Percentiles rank a stretch among this genome's conserved stretches.
Evolutionary conservation across 2,888 invertebrate genomes (phyloP).

Genomic region (Ophion slaviceki): DNA sequence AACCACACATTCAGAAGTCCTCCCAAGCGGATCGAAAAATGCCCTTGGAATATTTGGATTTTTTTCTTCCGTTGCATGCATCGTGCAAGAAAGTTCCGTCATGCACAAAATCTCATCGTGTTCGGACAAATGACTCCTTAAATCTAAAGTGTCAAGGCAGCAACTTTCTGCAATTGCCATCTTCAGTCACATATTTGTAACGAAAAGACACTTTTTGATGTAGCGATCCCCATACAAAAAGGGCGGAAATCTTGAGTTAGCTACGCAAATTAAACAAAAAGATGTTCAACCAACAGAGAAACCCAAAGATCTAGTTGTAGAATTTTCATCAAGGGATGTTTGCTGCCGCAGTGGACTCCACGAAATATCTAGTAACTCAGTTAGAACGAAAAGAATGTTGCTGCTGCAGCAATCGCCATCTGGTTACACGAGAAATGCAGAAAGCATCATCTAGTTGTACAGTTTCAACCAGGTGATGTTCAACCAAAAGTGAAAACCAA

Average conservation of each 20-base stretch:
- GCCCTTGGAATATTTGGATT: constrained; percentile 1
- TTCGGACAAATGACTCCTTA: no score
- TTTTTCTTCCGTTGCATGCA: not conserved
- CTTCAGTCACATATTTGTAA: not conserved
- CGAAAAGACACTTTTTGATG: no score
- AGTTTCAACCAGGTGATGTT: no score
- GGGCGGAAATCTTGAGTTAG: not conserved
- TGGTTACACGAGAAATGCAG: no score
- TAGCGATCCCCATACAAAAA: not conserved
- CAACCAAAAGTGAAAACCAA: no score
- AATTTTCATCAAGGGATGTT: no score
- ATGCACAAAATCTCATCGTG: not conserved
- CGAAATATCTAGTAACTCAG: no score
- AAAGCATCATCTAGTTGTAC: no score
- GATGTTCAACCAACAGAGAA: not conserved
- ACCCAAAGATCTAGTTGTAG: not conserved
- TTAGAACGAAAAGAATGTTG: no score
- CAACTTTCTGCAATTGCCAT: not conserved
- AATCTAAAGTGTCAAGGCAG: not conserved
- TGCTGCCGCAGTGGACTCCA: no score
- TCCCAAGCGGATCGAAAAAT: constrained; percentile 27
- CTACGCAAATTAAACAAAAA: not conserved
- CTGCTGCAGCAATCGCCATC: no score
- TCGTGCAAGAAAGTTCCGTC: not conserved
- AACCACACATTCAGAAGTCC: constrained; percentile 17